A percentile compares a stretch with the other conserved stretches of the same genome.
Conservation (phyloP, 2,113 vertebrate genomes). For the Butorides virescens region DNA sequence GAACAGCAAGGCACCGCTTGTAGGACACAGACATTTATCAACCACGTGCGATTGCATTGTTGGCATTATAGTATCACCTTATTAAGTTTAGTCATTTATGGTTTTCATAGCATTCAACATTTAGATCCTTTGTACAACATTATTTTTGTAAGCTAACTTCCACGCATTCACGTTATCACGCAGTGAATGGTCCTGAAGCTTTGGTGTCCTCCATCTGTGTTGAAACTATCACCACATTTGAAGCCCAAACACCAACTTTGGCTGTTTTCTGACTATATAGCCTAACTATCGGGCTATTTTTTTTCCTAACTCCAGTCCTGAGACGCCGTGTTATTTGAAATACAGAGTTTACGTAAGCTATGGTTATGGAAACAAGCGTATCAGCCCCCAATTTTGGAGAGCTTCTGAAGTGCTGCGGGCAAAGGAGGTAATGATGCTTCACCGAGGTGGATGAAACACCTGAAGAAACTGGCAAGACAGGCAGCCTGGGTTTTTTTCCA, state of each 20-base stretch:
- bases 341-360: rapidly evolving
- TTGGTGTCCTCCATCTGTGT: not conserved
- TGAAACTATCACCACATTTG: not conserved
- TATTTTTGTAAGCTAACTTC: not conserved
- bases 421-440: not conserved
- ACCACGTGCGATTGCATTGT: rapidly evolving
- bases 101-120: not conserved
- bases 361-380: rapidly evolving
- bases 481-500: no score
- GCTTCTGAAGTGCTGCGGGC: no score
- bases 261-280: not conserved
- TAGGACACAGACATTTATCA: not conserved
- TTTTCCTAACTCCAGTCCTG: not conserved
- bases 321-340: not conserved
- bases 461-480: rapidly evolving
- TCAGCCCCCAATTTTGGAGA: rapidly evolving
- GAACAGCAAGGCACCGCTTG: not conserved
- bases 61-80: not conserved
- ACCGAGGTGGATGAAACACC: no score
- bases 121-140: not conserved
- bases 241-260: not conserved
- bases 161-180: rapidly evolving
- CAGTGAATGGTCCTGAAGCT: not conserved
- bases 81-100: not conserved
- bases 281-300: not conserved